A percentile compares a stretch with the other conserved stretches of the same genome.
These are phyloP conservation scores for Amniataba percoides DNA, from an alignment of 2,797 vertebrate species.

Conservation along the genomic window DNA sequence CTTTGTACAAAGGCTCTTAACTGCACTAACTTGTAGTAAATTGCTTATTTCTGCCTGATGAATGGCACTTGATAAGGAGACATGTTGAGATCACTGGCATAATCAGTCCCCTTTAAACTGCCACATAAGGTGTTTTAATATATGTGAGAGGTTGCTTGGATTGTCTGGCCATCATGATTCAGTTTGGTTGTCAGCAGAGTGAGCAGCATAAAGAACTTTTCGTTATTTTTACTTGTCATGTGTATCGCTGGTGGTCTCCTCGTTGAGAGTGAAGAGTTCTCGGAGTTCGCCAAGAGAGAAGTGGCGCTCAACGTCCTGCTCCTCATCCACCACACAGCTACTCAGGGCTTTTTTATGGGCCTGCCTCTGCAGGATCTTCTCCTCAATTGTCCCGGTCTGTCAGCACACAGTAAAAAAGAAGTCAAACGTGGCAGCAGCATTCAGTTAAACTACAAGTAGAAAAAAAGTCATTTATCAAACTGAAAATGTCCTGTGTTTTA, in stretches of 20 bases:
- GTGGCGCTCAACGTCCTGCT: constrained; percentile 95
- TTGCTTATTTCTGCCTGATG: not conserved
- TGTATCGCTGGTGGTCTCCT: constrained; percentile 92
- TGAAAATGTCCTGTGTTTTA: not conserved
- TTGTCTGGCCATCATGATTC: not conserved
- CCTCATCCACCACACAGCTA: constrained; percentile 97
- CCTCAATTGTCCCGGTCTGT: constrained; percentile 96
- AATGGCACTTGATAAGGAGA: not conserved
- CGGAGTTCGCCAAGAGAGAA: constrained; percentile 95
- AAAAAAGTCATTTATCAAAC: not conserved
- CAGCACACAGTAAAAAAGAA: constrained; percentile 25
- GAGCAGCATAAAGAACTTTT: not conserved
- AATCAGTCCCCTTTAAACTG: too few relatives aligned
- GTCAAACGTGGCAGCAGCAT: not conserved
- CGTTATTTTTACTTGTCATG: constrained; percentile 89
- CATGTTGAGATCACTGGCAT: too few relatives aligned
- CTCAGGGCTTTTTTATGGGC: constrained; percentile 98
- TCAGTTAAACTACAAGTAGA: not conserved
- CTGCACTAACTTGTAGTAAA: not conserved
- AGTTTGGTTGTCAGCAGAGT: not conserved
- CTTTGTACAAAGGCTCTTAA: too few relatives aligned
- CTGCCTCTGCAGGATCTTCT: constrained; percentile 98
- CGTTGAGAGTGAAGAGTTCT: constrained; percentile 92
- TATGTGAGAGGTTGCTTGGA: not conserved
- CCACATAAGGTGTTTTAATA: not conserved